Evolutionary conservation across 2,113 vertebrate genomes (phyloP).

Genomic region (Cricetomys ansorgei): DNA sequence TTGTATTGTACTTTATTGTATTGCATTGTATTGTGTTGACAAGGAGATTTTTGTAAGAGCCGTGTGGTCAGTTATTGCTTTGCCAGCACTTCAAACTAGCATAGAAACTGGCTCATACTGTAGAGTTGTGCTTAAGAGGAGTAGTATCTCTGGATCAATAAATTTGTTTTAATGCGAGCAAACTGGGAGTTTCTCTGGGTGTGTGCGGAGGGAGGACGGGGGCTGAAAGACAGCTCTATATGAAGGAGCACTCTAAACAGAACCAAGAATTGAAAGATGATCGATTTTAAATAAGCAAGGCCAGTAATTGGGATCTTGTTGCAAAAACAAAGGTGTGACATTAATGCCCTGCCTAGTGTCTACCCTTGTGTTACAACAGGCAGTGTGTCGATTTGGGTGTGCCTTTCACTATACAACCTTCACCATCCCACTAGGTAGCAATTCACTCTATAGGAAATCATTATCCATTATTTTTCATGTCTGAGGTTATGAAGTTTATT

Average conservation of each 20-base stretch:
- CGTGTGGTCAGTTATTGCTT: not conserved
- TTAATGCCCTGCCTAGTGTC: not conserved
- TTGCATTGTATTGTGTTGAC: not conserved
- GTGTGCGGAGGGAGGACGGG: too few relatives aligned
- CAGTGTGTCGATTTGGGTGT: not conserved
- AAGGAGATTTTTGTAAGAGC: not conserved
- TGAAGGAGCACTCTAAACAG: not conserved
- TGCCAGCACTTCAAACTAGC: not conserved
- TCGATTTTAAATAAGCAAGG: not conserved
- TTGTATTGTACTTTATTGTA: not conserved
- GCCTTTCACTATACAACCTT: not conserved
- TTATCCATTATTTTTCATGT: not conserved
- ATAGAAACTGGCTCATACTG: not conserved
- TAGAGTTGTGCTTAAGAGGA: not conserved
- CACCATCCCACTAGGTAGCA: not conserved
- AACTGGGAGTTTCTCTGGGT: not conserved
- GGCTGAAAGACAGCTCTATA: not conserved
- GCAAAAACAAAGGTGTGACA: not conserved
- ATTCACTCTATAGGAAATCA: not conserved
- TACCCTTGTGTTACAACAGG: not conserved
- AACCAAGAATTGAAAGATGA: not conserved
- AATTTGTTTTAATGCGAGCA: not conserved
- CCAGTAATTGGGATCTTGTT: not conserved
- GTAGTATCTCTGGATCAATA: not conserved
- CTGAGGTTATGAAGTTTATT: not conserved